Evolutionary conservation across 2,888 invertebrate species (phyloP).

Genomic region (Gymnoscelis rufifasciata): DNA sequence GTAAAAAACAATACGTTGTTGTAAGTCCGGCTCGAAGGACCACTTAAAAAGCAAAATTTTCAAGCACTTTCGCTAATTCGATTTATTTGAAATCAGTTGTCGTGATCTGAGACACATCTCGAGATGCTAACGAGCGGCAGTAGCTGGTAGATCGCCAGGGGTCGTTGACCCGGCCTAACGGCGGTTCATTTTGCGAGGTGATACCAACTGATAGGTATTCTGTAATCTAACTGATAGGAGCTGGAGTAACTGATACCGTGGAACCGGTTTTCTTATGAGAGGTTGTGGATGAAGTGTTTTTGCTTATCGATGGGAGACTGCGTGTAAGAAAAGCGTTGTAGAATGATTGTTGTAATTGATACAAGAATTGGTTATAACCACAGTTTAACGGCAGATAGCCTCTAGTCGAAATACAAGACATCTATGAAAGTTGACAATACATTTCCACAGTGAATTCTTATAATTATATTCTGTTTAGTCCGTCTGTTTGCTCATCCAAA

Average conservation of each 20-base stretch:
- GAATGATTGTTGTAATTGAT: too few relatives aligned
- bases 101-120: constrained; percentile 4
- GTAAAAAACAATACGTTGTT: not conserved
- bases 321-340: not conserved
- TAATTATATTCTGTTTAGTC: too few relatives aligned
- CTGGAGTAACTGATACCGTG: not conserved
- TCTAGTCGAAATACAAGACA: too few relatives aligned
- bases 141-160: constrained; percentile 15
- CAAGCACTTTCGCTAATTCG: not conserved
- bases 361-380: too few relatives aligned
- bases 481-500: too few relatives aligned
- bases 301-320: not conserved
- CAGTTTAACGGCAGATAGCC: too few relatives aligned
- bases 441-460: too few relatives aligned
- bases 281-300: too few relatives aligned
- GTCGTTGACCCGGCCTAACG: constrained; percentile 40
- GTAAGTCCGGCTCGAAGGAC: not conserved
- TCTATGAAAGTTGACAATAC: too few relatives aligned
- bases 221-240: constrained; percentile 7
- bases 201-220: constrained; percentile 17
- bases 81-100: not conserved
- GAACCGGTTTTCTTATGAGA: not conserved
- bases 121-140: constrained; percentile 4
- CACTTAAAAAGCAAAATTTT: too few relatives aligned
- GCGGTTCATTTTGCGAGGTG: constrained; percentile 35